A percentile compares a stretch with the other conserved stretches of the same genome.
Evolutionary conservation across 2,113 vertebrate genomes (phyloP).

Genomic region (Malaclemys terrapin): DNA sequence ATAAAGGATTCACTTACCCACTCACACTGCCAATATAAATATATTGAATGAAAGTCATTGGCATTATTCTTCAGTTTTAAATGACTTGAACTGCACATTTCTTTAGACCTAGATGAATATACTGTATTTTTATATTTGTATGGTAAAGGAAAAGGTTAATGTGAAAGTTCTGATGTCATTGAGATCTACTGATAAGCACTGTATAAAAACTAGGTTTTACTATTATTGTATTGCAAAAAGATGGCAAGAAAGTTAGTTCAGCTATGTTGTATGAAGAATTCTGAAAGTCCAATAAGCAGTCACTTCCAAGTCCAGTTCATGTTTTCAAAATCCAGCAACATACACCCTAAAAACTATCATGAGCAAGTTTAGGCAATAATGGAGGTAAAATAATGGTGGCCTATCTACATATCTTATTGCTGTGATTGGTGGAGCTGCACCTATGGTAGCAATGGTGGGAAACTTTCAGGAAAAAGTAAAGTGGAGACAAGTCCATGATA

Average conservation of each 20-base stretch:
- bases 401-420: not conserved
- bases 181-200: not conserved
- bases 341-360: not conserved
- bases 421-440: not conserved
- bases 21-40: not conserved
- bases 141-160: not conserved
- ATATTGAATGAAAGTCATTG: not conserved
- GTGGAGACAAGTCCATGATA: not conserved
- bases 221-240: not conserved
- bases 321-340: not conserved
- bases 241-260: not conserved
- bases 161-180: not conserved
- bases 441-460: not conserved
- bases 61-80: not conserved
- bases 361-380: not conserved
- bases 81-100: not conserved
- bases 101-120: not conserved
- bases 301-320: not conserved
- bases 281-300: not conserved
- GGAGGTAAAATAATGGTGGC: not conserved
- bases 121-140: not conserved
- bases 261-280: not conserved
- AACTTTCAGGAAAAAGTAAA: not conserved
- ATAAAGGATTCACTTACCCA: not conserved
- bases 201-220: not conserved